Evolutionary conservation across 1,140 invertebrate genomes (phyloP).

Genomic region (Drosophila carrolli): DNA sequence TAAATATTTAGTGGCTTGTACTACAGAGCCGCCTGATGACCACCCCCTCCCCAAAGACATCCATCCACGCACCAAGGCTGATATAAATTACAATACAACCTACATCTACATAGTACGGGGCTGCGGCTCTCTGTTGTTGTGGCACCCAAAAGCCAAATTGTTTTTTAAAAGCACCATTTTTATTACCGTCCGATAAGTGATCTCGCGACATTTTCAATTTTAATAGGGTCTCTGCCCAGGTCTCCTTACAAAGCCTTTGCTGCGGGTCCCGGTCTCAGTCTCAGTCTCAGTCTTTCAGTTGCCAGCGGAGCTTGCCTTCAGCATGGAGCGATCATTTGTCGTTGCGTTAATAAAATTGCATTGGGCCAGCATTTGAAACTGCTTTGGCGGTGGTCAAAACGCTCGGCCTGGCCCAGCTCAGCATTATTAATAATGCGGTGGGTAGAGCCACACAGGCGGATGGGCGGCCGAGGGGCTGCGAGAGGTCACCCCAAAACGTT

Average conservation of each 20-base stretch:
- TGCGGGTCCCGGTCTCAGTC: slow-evolving; percentile 12
- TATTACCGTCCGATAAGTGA: slow-evolving; percentile 81
- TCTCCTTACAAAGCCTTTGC: slow-evolving; percentile 30
- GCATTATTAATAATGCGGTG: slow-evolving; percentile 79
- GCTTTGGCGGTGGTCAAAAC: slow-evolving; percentile 71
- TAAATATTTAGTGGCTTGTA: slow-evolving; percentile 52
- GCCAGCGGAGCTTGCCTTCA: slow-evolving; percentile 4
- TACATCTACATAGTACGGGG: slow-evolving; percentile 45
- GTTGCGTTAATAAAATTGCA: slow-evolving; percentile 84
- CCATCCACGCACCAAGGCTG: slow-evolving; percentile 50
- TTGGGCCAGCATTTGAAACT: slow-evolving; percentile 81
- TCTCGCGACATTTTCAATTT: slow-evolving; percentile 84
- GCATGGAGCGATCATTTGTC: slow-evolving; percentile 74
- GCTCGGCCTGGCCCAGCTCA: slow-evolving; percentile 32
- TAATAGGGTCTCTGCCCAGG: slow-evolving; percentile 74
- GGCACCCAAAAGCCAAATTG: slow-evolving; percentile 77
- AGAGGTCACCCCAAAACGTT: slow-evolving; percentile 78
- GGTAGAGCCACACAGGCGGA: slow-evolving; percentile 26
- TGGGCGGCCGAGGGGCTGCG: slow-evolving; percentile 18
- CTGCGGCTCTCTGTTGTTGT: slow-evolving; percentile 5
- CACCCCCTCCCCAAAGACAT: background rate
- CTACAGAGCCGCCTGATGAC: slow-evolving; percentile 30
- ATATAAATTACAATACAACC: slow-evolving; percentile 71
- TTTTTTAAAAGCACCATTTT: slow-evolving; percentile 84
- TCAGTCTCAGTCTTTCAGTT: slow-evolving; percentile 1